Conservation (phyloP, 2,888 invertebrate species). For the Thereva unica region DNA sequence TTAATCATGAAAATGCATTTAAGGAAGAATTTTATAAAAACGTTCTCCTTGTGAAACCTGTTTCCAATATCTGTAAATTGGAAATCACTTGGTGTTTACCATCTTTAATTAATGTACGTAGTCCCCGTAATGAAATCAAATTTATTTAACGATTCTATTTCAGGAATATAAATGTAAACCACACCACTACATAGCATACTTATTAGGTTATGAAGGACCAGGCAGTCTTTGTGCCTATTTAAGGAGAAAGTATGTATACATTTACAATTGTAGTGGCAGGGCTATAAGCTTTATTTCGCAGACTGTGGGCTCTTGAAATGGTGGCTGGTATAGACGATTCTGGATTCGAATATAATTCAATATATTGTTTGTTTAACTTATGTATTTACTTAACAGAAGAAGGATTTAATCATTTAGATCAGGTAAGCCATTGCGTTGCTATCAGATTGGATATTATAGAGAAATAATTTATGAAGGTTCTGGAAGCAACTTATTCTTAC, state of each 20-base stretch:
- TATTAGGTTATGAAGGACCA: conserved; percentile 86
- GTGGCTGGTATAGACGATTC: conserved; percentile 73
- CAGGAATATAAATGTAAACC: conserved; percentile 56
- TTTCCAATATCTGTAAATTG: conserved; percentile 73
- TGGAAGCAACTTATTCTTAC: conserved; percentile 78
- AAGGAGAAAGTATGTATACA: conserved; percentile 65
- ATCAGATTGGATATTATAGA: background rate
- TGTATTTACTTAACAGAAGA: conserved; percentile 76
- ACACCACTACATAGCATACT: conserved; percentile 72
- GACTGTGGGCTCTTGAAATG: conserved; percentile 76
- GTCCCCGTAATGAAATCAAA: background rate
- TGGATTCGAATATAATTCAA: conserved; percentile 78
- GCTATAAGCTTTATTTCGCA: conserved; percentile 49
- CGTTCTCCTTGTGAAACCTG: conserved; percentile 73
- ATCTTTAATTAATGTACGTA: conserved; percentile 46
- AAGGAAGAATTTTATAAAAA: conserved; percentile 51
- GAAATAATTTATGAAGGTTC: conserved; percentile 61
- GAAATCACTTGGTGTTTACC: conserved; percentile 57
- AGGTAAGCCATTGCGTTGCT: conserved; percentile 55
- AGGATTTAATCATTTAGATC: conserved; percentile 71
- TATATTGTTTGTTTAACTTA: conserved; percentile 76
- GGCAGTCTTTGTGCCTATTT: conserved; percentile 81
- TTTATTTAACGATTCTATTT: conserved; percentile 10
- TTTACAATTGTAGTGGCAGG: background rate
- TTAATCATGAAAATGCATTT: conserved; percentile 51